Evolutionary conservation across 2,888 invertebrate genomes (phyloP).

Genomic region (Yponomeuta evonymella): DNA sequence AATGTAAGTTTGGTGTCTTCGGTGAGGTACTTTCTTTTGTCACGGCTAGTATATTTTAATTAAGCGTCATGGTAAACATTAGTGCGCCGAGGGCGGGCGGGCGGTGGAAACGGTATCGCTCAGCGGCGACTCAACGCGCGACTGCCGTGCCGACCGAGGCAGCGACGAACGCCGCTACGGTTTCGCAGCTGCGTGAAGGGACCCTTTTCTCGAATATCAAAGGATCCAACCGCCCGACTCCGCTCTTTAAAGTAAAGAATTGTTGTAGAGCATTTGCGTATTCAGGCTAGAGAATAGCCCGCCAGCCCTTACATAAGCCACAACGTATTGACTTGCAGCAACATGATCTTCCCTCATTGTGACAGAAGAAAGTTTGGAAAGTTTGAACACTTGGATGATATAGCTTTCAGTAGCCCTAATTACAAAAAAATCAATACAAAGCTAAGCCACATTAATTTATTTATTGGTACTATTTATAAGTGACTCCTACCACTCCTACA

Average conservation of each 20-base stretch:
- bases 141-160: conserved; percentile 50
- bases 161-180: conserved; percentile 15
- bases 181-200: not conserved
- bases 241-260: not conserved
- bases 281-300: not conserved
- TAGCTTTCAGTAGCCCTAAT: not conserved
- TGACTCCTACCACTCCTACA: too few relatives aligned
- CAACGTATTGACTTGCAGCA: conserved; percentile 8
- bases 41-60: not conserved
- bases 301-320: conserved; percentile 1
- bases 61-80: conserved; percentile 17
- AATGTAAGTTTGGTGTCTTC: not conserved
- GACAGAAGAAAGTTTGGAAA: not conserved
- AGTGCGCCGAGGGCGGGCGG: conserved; percentile 31
- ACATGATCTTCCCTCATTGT: not conserved
- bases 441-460: too few relatives aligned
- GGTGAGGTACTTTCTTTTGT: not conserved
- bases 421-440: too few relatives aligned
- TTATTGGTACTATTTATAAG: too few relatives aligned
- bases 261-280: not conserved
- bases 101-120: conserved; percentile 28
- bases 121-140: conserved; percentile 46
- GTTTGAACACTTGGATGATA: not conserved
- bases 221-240: not conserved
- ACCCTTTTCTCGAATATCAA: not conserved